Base-by-base conservation (phyloP, 2,797 vertebrate genomes). In the Sebastes nivosus region DNA sequence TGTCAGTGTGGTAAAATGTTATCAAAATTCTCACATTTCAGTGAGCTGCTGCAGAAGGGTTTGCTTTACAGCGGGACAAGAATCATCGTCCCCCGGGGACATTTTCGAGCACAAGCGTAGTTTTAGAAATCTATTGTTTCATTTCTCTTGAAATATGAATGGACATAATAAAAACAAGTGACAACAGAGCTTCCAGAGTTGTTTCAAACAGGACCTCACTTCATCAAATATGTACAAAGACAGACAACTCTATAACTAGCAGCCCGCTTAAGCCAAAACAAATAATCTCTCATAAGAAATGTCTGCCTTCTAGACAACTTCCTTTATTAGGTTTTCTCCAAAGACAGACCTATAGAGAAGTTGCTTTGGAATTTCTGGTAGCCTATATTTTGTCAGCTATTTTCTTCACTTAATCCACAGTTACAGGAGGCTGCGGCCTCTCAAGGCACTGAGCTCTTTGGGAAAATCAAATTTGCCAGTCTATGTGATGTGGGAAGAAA, bases 161-260 rank as follows among this genome's bases (percentile, higher is more conserved):
- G 14, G 25, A 58, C 16, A 66, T 67, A 58, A 67, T 79, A 38
- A 68, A 50, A 50, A 75, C 20, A 59, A 83, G 38, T 30, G 61
- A 74, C 65, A 84, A 71, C 50, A 77, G 20, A 32, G 55, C 50
- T 72, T 54, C 61, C 8, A 27, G 32, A 68, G 42, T 22, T 60
- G 77, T 68, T 84, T 90, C 42, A 55, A 81, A 81, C 16, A 57
- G n/a, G 24, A 42, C 54, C 61, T 55, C 5, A 18, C 59, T 73
- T 12, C 24, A 72, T 83, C 46, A 85, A 79, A 84, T 64, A 80
- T 58, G 29, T 50, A 81, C 63, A 80, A 61, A 24, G 38, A 22
- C 24, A 68, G 34, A 75, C 25, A 58, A 27, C 42, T 52, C 5
- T 57, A 61, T 38, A 67, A 57, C 27, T 12, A 36, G 34, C 38